phyloP scores from a whole-genome alignment of 1,140 invertebrate genomes.

The Acarapis woodi region DNA sequence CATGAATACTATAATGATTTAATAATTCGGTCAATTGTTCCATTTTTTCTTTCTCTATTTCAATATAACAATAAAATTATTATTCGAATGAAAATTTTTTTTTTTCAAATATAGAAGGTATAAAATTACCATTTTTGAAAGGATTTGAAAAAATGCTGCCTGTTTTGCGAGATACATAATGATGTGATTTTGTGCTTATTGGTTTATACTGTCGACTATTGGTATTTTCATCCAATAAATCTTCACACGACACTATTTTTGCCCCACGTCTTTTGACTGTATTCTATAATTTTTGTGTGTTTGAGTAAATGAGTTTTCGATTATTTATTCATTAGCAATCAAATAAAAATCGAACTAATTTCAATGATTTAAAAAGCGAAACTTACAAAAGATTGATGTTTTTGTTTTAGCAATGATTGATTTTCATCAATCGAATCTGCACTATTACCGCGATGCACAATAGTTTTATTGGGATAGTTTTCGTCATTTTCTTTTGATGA shows the following conservation, averaged over 20 bases:
- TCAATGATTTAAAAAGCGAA: too few species aligned
- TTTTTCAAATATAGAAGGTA: too few species aligned
- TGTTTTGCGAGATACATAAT: conserved; percentile 1
- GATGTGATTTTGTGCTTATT: not conserved
- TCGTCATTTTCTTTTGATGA: too few species aligned
- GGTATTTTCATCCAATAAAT: conserved; percentile 3
- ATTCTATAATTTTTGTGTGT: not conserved
- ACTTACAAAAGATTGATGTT: too few species aligned
- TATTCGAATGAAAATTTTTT: too few species aligned
- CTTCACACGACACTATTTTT: conserved; percentile 8
- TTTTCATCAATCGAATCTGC: too few species aligned
- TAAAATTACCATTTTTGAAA: conserved; percentile 15
- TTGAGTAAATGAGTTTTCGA: not conserved
- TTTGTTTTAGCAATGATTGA: too few species aligned
- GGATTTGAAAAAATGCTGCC: conserved; percentile 15
- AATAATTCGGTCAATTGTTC: conserved; percentile 17
- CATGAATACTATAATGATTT: conserved; percentile 12
- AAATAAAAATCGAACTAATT: not conserved
- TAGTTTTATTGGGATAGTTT: too few species aligned
- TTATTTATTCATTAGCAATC: not conserved
- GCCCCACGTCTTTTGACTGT: conserved; percentile 2
- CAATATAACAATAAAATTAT: too few species aligned
- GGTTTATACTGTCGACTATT: not conserved
- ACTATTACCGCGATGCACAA: too few species aligned
- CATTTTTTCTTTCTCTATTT: conserved; percentile 14